Conservation (phyloP, 2,113 vertebrate species). For the Stictonetta naevosa region DNA sequence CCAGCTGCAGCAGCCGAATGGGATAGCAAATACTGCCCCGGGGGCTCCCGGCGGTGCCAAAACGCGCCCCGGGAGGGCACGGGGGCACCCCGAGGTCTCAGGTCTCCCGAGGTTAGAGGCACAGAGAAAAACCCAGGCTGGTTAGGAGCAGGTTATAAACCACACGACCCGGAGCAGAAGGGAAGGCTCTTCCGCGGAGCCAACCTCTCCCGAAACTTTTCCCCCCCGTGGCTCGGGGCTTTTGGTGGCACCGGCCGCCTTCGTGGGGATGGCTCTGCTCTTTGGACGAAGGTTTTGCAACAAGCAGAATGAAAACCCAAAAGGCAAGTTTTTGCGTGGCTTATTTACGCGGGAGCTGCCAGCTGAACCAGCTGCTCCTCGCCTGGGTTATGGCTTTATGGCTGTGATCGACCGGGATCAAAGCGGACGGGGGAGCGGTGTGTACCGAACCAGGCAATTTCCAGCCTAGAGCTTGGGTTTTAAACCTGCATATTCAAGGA, state of each 20-base stretch:
- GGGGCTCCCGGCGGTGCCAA: too few relatives aligned
- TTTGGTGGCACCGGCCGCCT: background rate
- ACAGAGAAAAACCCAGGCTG: background rate
- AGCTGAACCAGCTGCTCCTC: background rate
- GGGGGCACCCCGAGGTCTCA: too few relatives aligned
- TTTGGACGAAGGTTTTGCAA: background rate
- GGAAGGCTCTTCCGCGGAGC: background rate
- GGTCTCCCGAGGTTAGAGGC: too few relatives aligned
- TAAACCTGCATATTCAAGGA: background rate
- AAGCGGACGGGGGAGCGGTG: background rate
- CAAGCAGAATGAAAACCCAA: background rate
- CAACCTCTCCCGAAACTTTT: background rate
- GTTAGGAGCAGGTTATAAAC: background rate
- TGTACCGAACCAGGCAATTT: background rate
- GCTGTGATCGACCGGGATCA: background rate
- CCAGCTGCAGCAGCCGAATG: background rate
- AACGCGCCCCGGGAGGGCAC: too few relatives aligned
- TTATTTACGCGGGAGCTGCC: background rate
- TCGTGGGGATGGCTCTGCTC: background rate
- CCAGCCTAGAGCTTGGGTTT: background rate
- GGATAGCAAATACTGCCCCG: too few relatives aligned
- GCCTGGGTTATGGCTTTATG: background rate
- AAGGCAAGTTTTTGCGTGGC: background rate
- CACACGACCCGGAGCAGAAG: background rate
- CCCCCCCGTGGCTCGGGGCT: fast-evolving